Percentiles rank a stretch among this genome's conserved stretches.
These are phyloP conservation scores for Coranthus polyacanthus DNA, from an alignment of 2,797 vertebrate species.

Conservation along the genomic window DNA sequence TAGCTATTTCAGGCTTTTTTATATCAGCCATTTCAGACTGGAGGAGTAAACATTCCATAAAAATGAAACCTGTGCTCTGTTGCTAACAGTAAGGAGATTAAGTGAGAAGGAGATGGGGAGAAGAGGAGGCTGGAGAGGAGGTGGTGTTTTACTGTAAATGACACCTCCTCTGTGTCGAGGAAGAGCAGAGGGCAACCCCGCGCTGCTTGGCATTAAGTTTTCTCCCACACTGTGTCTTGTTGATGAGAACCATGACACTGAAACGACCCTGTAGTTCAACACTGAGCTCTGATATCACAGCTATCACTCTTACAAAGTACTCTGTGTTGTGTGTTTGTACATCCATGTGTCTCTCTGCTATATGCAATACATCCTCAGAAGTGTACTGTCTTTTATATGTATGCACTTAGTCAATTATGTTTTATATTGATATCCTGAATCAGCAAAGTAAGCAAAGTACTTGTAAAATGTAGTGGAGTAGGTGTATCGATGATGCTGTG, in stretches of 20 bases:
- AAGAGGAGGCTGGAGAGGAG: too few relatives aligned
- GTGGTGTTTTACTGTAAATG: slow-evolving; percentile 62
- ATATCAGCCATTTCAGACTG: slow-evolving; percentile 65
- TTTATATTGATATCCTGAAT: too few relatives aligned
- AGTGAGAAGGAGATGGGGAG: slow-evolving; percentile 47
- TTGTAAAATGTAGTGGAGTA: background rate
- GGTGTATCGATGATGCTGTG: too few relatives aligned
- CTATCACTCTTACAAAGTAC: background rate
- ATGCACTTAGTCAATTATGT: too few relatives aligned
- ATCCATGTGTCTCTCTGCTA: background rate
- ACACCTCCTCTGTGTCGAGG: slow-evolving; percentile 38
- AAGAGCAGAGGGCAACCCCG: slow-evolving; percentile 31
- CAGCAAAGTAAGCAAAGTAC: too few relatives aligned
- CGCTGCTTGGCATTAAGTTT: slow-evolving; percentile 28
- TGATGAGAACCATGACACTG: slow-evolving; percentile 53
- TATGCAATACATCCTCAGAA: too few relatives aligned
- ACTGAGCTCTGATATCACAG: slow-evolving; percentile 37
- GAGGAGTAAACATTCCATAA: slow-evolving; percentile 69
- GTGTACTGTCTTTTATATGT: too few relatives aligned
- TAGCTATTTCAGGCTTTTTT: slow-evolving; percentile 47
- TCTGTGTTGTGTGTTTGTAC: background rate
- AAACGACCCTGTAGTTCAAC: slow-evolving; percentile 28
- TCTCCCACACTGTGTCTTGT: slow-evolving; percentile 33
- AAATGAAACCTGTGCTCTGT: slow-evolving; percentile 66
- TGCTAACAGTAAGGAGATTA: slow-evolving; percentile 39